Percentiles rank a stretch among this genome's conserved stretches.
These are phyloP conservation scores for Neolamprologus kungweensis DNA, from an alignment of 2,113 vertebrate genomes.

Conservation along the genomic window DNA sequence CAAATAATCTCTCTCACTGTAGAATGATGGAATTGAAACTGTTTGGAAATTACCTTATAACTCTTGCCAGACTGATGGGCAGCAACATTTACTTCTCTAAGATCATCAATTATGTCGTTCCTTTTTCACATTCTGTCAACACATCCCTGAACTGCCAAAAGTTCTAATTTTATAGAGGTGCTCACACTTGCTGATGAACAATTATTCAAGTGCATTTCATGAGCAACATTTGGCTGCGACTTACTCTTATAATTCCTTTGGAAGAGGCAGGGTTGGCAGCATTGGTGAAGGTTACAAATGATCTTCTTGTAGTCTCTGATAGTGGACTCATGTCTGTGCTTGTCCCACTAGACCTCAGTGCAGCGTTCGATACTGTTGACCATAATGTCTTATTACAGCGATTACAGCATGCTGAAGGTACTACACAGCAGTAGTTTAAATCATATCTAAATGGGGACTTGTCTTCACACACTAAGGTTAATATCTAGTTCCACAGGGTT, in stretches of 20 bases:
- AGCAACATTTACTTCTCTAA: neutral
- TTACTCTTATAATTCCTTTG: neutral
- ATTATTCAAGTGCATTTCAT: neutral
- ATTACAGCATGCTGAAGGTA: neutral
- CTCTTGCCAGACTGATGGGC: neutral
- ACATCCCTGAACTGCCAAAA: neutral
- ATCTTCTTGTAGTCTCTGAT: neutral
- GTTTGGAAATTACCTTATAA: neutral
- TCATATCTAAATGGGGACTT: neutral
- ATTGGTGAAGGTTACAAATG: neutral
- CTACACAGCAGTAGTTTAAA: neutral
- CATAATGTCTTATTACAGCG: neutral
- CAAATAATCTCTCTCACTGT: neutral
- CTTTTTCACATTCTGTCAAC: neutral
- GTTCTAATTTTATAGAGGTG: neutral
- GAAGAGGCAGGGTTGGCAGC: neutral
- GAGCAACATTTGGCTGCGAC: neutral
- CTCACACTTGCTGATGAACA: neutral
- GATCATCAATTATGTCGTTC: rapidly evolving
- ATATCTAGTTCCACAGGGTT: neutral
- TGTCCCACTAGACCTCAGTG: neutral
- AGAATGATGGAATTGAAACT: neutral
- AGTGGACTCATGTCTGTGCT: neutral
- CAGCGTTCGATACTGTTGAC: neutral
- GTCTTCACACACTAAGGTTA: neutral